Percentiles rank a stretch among this genome's conserved stretches.
Evolutionary conservation across 1,140 invertebrate species (phyloP).

Genomic region (Drosophila hydei): DNA sequence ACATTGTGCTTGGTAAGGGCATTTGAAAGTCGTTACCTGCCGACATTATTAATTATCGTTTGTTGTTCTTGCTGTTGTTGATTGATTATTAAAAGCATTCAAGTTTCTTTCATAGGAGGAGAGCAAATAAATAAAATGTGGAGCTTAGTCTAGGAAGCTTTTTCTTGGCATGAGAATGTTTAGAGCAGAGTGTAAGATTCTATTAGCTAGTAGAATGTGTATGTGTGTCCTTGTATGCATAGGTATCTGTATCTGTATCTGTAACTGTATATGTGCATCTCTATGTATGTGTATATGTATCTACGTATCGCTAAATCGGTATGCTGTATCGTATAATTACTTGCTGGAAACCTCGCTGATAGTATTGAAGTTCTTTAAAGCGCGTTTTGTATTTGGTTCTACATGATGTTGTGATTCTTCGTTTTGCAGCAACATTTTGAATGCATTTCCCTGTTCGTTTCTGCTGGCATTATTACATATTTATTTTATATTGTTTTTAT

Average conservation of each 20-base stretch:
- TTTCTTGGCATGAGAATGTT: slow-evolving; percentile 43
- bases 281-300: slow-evolving; percentile 20
- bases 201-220: slow-evolving; percentile 39
- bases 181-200: slow-evolving; percentile 51
- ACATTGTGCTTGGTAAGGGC: slow-evolving; percentile 33
- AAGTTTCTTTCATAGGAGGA: slow-evolving; percentile 42
- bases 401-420: slow-evolving; percentile 9
- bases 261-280: slow-evolving; percentile 5
- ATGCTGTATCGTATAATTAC: slow-evolving; percentile 53
- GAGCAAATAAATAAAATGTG: slow-evolving; percentile 57
- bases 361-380: slow-evolving; percentile 58
- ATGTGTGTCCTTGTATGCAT: slow-evolving; percentile 37
- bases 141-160: slow-evolving; percentile 63
- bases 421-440: slow-evolving; percentile 68
- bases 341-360: slow-evolving; percentile 79
- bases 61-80: slow-evolving; percentile 35
- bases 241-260: slow-evolving; percentile 23
- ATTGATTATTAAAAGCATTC: slow-evolving; percentile 57
- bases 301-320: slow-evolving; percentile 49
- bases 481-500: slow-evolving; percentile 24
- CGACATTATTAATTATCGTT: slow-evolving; percentile 26
- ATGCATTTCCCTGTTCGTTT: slow-evolving; percentile 54
- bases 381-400: slow-evolving; percentile 34
- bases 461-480: slow-evolving; percentile 53
- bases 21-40: slow-evolving; percentile 36